Evolutionary conservation across 1,140 invertebrate species (phyloP).

Genomic region (Pteromalus puparum): DNA sequence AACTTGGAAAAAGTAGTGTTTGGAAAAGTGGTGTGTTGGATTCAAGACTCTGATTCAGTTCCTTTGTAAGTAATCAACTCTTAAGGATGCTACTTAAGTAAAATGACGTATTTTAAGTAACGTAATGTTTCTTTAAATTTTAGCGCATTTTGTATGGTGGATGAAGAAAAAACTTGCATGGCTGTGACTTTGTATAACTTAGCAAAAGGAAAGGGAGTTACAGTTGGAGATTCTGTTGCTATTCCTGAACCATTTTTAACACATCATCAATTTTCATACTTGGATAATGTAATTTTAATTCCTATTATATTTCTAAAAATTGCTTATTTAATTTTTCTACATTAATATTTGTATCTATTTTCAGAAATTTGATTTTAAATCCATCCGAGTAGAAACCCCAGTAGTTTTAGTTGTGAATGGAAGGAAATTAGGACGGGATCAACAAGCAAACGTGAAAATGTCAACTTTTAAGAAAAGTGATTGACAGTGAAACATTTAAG

Average conservation of each 20-base stretch:
- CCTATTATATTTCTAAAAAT: constrained; percentile 24
- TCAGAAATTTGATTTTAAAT: constrained; percentile 83
- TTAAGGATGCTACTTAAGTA: background rate
- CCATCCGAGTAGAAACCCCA: constrained; percentile 86
- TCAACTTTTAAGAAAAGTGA: constrained; percentile 71
- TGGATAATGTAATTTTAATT: constrained; percentile 76
- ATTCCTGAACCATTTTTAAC: constrained; percentile 86
- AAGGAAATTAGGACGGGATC: constrained; percentile 81
- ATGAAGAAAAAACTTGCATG: constrained; percentile 82
- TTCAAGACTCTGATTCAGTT: constrained; percentile 84
- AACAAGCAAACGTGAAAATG: constrained; percentile 79
- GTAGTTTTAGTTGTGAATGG: constrained; percentile 85
- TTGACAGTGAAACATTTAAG: constrained; percentile 54
- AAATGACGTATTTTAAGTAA: background rate
- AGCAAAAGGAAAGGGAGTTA: constrained; percentile 86
- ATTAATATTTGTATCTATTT: constrained; percentile 54
- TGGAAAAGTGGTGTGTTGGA: constrained; percentile 88
- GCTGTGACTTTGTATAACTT: constrained; percentile 90
- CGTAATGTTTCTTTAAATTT: constrained; percentile 61
- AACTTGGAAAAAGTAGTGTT: constrained; percentile 83
- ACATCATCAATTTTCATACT: constrained; percentile 78
- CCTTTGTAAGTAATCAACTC: constrained; percentile 84
- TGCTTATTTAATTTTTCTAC: background rate
- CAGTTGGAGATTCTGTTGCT: constrained; percentile 89
- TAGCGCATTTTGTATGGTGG: constrained; percentile 89